These are phyloP conservation scores for Mnemiopsis leidyi DNA, from an alignment of 37 sponge, comb jelly and placozoan genomes.

Conservation along the genomic window DNA sequence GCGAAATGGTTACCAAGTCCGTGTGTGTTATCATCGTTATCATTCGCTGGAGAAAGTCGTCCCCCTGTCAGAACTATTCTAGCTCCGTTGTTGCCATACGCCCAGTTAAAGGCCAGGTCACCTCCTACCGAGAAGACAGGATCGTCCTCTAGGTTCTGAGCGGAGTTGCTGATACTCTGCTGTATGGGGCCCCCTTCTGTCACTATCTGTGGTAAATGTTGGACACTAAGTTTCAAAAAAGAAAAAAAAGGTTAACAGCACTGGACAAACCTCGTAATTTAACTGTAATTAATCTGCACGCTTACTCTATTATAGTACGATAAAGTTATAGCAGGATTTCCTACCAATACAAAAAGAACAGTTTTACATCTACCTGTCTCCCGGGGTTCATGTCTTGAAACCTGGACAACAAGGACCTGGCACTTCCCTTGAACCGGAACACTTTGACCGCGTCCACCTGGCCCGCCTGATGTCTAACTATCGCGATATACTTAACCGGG, in stretches of 20 bases:
- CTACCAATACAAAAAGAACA: too few species aligned
- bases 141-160: neutral
- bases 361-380: neutral
- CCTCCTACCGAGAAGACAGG: neutral
- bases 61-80: constrained; percentile 8
- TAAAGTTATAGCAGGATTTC: too few species aligned
- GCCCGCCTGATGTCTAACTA: constrained; percentile 17
- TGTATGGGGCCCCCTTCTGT: constrained; percentile 12
- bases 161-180: neutral
- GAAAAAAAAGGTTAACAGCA: too few species aligned
- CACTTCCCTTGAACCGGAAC: neutral
- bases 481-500: neutral
- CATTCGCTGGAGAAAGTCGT: neutral
- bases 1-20: neutral
- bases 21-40: constrained; percentile 18
- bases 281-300: too few species aligned
- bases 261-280: too few species aligned
- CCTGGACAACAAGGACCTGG: neutral
- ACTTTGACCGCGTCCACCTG: constrained; percentile 29
- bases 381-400: constrained; percentile 17
- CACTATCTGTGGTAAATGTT: too few species aligned
- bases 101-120: constrained; percentile 27
- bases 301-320: too few species aligned
- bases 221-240: too few species aligned
- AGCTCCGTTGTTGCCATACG: neutral